These are phyloP conservation scores for Oncorhynchus mykiss DNA, from an alignment of 2,113 vertebrate genomes.

Conservation along the genomic window DNA sequence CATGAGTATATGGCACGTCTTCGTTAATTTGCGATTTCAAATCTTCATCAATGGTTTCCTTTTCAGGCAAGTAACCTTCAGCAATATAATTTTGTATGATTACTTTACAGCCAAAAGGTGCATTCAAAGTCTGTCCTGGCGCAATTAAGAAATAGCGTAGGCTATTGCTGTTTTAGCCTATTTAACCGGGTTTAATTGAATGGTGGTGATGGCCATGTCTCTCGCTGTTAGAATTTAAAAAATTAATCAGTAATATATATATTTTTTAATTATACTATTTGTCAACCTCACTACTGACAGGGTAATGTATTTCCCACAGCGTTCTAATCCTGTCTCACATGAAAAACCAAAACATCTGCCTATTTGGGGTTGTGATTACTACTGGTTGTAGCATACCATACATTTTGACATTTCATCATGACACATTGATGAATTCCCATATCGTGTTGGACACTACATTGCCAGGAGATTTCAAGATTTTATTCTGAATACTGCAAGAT, in stretches of 20 bases:
- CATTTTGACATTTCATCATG: too few relatives aligned
- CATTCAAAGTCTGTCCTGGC: neutral
- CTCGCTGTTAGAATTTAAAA: neutral
- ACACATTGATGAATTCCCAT: too few relatives aligned
- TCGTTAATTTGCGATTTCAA: neutral
- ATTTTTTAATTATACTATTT: neutral
- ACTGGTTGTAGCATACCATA: too few relatives aligned
- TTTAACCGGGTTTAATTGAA: neutral
- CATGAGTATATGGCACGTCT: neutral
- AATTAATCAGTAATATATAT: too few relatives aligned
- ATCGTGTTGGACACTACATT: too few relatives aligned
- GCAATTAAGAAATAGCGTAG: neutral
- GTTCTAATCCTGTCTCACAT: too few relatives aligned
- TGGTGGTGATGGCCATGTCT: neutral
- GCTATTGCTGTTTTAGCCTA: neutral
- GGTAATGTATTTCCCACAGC: too few relatives aligned
- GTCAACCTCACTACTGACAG: too few relatives aligned
- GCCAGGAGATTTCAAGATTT: too few relatives aligned
- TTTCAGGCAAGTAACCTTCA: slow-evolving; percentile 5
- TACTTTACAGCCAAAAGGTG: neutral
- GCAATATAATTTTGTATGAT: neutral
- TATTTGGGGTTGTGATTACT: too few relatives aligned
- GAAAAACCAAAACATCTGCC: too few relatives aligned
- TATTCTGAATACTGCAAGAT: too few relatives aligned
- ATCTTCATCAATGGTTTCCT: neutral